Conservation (phyloP, 1,140 invertebrate species). For the Macrotrachela quadricornifera region DNA sequence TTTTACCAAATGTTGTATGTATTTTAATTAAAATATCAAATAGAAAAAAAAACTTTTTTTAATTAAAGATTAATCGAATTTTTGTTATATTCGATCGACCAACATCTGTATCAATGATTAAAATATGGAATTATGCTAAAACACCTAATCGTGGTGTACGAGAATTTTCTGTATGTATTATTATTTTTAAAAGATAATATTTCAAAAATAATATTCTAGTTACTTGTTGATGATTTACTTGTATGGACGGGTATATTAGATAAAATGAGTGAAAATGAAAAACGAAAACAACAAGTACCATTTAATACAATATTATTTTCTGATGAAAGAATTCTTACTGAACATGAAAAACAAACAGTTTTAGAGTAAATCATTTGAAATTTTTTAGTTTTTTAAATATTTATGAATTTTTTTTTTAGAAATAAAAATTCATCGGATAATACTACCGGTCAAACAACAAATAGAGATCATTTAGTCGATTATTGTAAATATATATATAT, state of each 20-base stretch:
- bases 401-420: no score
- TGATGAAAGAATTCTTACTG: no score
- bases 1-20: constrained; percentile 38
- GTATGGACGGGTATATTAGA: constrained; percentile 46
- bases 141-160: constrained; percentile 50
- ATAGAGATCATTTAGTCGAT: no score
- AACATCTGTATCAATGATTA: constrained; percentile 47
- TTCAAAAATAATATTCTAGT: constrained; percentile 11
- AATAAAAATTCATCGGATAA: no score
- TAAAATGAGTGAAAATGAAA: no score
- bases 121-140: constrained; percentile 64
- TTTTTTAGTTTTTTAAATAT: no score
- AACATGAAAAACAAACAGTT: no score
- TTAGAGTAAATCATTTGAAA: no score
- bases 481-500: no score
- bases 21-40: not conserved
- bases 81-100: constrained; percentile 56
- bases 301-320: no score
- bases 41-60: not conserved
- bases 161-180: constrained; percentile 47
- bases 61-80: constrained; percentile 39
- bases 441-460: no score
- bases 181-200: not conserved
- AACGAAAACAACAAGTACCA: no score
- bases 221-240: constrained; percentile 50